Evolutionary conservation across 1,140 invertebrate species (phyloP), one percentile per base, ranked within the genome.

Genomic region (Aphis gossypii): DNA sequence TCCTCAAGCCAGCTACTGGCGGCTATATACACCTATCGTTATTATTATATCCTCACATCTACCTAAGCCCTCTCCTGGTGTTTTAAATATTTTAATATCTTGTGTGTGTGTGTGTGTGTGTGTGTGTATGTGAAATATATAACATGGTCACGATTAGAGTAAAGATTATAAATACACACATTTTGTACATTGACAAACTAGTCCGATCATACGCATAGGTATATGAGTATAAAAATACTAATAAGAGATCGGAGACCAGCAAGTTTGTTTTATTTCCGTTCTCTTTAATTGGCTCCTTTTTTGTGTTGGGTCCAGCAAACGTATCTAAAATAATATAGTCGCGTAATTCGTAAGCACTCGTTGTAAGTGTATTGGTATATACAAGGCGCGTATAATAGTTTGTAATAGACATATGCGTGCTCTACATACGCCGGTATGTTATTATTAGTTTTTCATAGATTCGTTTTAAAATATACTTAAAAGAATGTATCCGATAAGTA

Each of bases 1-100:
- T 44, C 56, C n/a, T n/a, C 60, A 18, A 76, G 11, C 38, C n/a
- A 68, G 90, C 90, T 92, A 92, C 90, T 46, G 68, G 68, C 68
- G 11, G 14, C 48, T 51, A 51, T 14, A 82, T 11, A 46, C 8
- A 46, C 8, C 68, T 41, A 90, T 90, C 41, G 38, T 90, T 90
- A 68, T 60, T 91, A 91, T 76, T 76, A n/a, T 91, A 21, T 60
- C 14, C 60, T 18, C n/a, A 14, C 60, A n/a, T 35, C 30, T n/a
- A 68, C 11, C 30, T 44, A 38, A 23, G 54, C 21, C 87, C 48
- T 88, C 48, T 30, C 14, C 46, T 46, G 44, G 25, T 44, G 25
- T 25, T 44, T 3, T 41, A 46, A 86, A 48, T n/a, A 60, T 41
- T 91, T 21, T 9, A 60, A 91, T 35, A 44, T 8, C 18, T 56